Evolutionary conservation across 2,797 vertebrate species (phyloP).

Genomic region (Paguma larvata): DNA sequence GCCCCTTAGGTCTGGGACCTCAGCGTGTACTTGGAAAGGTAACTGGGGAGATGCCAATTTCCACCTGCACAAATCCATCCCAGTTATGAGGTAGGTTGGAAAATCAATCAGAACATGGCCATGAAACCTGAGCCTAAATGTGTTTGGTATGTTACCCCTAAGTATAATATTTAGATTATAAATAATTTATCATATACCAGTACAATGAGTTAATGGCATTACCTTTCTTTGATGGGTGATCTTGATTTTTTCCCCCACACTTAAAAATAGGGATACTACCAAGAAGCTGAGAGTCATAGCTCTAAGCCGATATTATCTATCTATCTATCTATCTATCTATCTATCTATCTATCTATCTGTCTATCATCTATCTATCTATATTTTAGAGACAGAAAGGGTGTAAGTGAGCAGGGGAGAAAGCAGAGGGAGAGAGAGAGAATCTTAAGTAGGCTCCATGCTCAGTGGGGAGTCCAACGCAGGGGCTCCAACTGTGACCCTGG

Average conservation of each 20-base stretch:
- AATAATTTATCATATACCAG: conserved; percentile 66
- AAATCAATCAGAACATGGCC: not conserved
- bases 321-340: no score
- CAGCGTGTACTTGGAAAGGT: not conserved
- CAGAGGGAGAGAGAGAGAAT: no score
- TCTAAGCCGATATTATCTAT: not conserved
- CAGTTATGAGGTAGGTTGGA: not conserved
- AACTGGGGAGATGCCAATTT: not conserved
- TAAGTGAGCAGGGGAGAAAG: no score
- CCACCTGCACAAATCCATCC: not conserved
- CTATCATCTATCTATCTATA: no score
- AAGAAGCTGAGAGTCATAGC: not conserved
- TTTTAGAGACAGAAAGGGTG: no score
- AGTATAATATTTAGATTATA: conserved; percentile 67
- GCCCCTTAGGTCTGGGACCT: no score
- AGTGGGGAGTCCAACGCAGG: no score
- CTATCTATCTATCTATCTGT: no score
- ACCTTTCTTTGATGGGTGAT: conserved; percentile 38
- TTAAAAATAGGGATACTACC: conserved; percentile 37
- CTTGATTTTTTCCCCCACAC: conserved; percentile 15
- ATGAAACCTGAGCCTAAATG: conserved; percentile 6
- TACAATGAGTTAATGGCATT: conserved; percentile 40
- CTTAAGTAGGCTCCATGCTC: no score
- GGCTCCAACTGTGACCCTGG: no score
- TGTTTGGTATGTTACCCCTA: not conserved